Base-by-base conservation (phyloP, 2,888 invertebrate species). In the Andrena camellia region DNA sequence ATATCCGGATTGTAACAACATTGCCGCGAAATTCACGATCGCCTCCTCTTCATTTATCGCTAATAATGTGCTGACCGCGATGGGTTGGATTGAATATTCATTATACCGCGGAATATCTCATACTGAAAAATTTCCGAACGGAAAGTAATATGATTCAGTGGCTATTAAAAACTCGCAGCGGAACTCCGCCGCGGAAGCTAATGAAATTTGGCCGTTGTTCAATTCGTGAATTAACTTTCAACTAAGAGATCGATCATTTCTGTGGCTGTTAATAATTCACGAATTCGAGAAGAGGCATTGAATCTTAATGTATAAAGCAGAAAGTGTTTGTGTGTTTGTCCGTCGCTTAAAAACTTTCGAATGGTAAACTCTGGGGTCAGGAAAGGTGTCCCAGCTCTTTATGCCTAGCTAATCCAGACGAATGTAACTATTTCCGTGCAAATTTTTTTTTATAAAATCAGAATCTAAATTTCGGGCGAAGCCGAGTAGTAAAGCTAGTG, bases 181-280 rank as follows among this genome's bases (percentile, higher is more conserved):
- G 42, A 70, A 62, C 62, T 35, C 60, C 52, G 3, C 31, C 20
- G 42, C 23, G 52, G 10, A 23, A 20, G 20, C 13, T 52, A 52
- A 60, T 54, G 62, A 75, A 62, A 52, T 75, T 69, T 52, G 60
- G 29, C 17, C 33, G 33, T 29, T 23, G 33, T 42, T 75, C 33
- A 48, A 57, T 26, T 35, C 57, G 17, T 26, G 54, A 48, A 76
- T 76, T 76, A 57, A 70, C 35, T 70, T 52, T n/a, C 31, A 35
- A 35, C 33, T 2, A 26, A 31, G 23, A 29, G 33, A 69, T 69
- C 70, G 60, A 75, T 62, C 8, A 29, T 57, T 42, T 20, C 5
- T 2, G 20, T 8, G 10, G 20, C 17, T 33, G 4, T 35, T 54
- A 42, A 42, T 10, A 57, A 57, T 57, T 13, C 10, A 1, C 1